A percentile compares a stretch with the other conserved stretches of the same genome.
These are phyloP conservation scores for Rhogogaster chlorosoma DNA, from an alignment of 2,888 invertebrate genomes.

Conservation along the genomic window DNA sequence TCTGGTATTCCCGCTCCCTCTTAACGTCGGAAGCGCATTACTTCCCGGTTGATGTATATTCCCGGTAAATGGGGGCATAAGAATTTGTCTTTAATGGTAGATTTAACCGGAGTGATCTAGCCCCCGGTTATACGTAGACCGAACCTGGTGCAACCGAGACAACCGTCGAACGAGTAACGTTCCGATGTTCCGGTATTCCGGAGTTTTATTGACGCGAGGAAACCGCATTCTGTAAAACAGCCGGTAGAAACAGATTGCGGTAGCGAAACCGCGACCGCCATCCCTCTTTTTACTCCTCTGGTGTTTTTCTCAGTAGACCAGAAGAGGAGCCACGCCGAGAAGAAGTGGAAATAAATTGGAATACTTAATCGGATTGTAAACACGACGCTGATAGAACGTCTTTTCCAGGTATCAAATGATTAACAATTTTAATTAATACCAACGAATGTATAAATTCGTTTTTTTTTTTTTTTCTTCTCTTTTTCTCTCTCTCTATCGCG, in stretches of 20 bases:
- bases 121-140: background rate
- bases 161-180: constrained; percentile 23
- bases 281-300: constrained; percentile 14
- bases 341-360: constrained; percentile 37
- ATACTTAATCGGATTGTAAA: constrained; percentile 43
- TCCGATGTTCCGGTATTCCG: constrained; percentile 37
- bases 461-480: background rate
- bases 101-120: constrained; percentile 34
- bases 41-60: background rate
- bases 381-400: background rate
- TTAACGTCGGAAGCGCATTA: background rate
- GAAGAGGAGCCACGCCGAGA: background rate
- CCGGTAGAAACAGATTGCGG: constrained; percentile 39
- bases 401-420: constrained; percentile 7
- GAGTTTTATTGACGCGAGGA: constrained; percentile 33
- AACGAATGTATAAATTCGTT: background rate
- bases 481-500: background rate
- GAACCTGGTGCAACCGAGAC: background rate
- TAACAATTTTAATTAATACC: constrained; percentile 11
- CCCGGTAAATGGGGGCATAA: background rate
- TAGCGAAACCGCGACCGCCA: constrained; percentile 27
- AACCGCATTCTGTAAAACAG: constrained; percentile 44
- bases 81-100: constrained; percentile 39
- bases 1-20: background rate
- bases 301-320: background rate